phyloP scores from a whole-genome alignment of 1,140 invertebrate species.

The Lepidotrigona ventralis region DNA sequence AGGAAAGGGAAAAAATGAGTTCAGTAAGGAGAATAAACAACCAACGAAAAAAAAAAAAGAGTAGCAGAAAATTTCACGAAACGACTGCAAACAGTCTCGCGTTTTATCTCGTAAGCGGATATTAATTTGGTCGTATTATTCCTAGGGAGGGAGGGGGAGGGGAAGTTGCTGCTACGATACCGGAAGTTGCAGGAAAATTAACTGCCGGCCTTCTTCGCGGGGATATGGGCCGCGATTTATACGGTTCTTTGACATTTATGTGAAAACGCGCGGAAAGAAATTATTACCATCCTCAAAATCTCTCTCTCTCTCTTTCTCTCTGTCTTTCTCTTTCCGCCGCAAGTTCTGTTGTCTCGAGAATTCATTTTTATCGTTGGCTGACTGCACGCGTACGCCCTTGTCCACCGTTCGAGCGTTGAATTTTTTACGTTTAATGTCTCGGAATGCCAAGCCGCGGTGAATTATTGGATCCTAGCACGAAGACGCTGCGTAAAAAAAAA shows the following conservation, averaged over 20 bases:
- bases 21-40: too few species aligned
- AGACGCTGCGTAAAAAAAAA: neutral
- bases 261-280: conserved; percentile 37
- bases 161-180: neutral
- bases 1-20: too few species aligned
- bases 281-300: conserved; percentile 9
- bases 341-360: conserved; percentile 16
- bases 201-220: conserved; percentile 23
- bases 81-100: neutral
- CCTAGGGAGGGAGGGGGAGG: neutral
- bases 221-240: conserved; percentile 49
- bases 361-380: conserved; percentile 24
- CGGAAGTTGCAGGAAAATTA: conserved; percentile 34
- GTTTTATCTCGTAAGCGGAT: conserved; percentile 14
- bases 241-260: conserved; percentile 52
- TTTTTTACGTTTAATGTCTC: conserved; percentile 39
- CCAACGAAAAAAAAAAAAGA: neutral
- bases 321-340: too few species aligned
- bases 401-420: conserved; percentile 23
- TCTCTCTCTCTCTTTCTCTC: too few species aligned
- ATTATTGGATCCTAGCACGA: neutral
- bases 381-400: neutral
- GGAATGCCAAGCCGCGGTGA: conserved; percentile 13
- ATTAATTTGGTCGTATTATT: conserved; percentile 54
- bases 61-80: conserved; percentile 9